Evolutionary conservation across 2,888 invertebrate genomes (phyloP), one percentile per base, ranked within the genome.

Genomic region (Parascotia fuliginaria): DNA sequence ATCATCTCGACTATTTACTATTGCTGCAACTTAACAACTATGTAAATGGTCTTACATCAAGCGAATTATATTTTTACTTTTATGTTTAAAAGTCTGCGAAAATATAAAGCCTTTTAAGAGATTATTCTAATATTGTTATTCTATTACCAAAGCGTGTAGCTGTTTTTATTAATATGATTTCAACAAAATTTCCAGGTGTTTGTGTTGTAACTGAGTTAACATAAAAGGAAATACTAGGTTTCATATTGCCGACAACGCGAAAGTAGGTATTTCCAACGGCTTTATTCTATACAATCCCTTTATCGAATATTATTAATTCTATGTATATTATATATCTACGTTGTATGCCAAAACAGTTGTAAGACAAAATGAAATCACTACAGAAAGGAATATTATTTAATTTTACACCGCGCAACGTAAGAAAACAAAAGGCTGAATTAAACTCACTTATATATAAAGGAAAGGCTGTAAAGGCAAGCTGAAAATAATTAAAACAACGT

Each of bases 211-310:
- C 31, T 32, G 13, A 32, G 31, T 37, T 5, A 32, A 42, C 60
- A 42, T 48, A 43, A 68, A 68, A 54, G 51, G 51, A 45, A 54
- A 62, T 49, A 60, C 65, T 22, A 56, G 47, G 40, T 54, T 65
- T 41, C 9, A 41, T 45, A 43, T 41, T 54, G 54, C 47, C 51
- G 36, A 42, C 51, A 44, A 29, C 37, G 44, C 55, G 33, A 49
- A 68, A 64, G 42, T n/a, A n/a, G n/a, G n/a, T 56, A 60, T 48
- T 59, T 55, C 42, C 39, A 65, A 68, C 53, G 51, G 59, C 55
- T 55, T 61, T 55, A 66, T 66, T 55, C 39, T 34, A 13, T 36
- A 50, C 51, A 44, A 43, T 61, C 27, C 33, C 42, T 38, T 51
- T 43, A 55, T 54, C 28, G 34, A 9, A 29, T 38, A 38, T 58